A percentile compares a stretch with the other conserved stretches of the same genome.
Evolutionary conservation across 2,888 invertebrate genomes (phyloP).

Genomic region (Phytoseiulus persimilis): DNA sequence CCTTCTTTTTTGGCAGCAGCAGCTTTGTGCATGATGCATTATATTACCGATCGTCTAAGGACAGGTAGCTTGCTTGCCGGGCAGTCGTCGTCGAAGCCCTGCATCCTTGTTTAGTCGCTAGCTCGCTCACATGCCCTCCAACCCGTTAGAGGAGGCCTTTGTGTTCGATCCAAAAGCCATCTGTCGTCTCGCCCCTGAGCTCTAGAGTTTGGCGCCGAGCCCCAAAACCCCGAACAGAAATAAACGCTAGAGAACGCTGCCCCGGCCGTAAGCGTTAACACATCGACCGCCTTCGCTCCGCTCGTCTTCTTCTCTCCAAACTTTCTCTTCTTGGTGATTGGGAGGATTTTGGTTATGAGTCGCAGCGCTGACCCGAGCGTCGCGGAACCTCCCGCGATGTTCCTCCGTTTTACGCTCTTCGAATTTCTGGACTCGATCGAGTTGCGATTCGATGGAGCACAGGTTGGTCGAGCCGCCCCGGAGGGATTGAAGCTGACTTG

Average conservation of each 20-base stretch:
- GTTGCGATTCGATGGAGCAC: too few species aligned
- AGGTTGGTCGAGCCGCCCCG: too few species aligned
- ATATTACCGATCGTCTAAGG: background rate
- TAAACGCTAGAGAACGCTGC: background rate
- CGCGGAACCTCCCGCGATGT: background rate
- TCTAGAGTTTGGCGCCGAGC: background rate
- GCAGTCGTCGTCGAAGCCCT: background rate
- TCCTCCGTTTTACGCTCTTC: background rate
- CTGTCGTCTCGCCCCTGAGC: conserved; percentile 5
- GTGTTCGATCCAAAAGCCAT: background rate
- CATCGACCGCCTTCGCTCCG: background rate
- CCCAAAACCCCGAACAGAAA: background rate
- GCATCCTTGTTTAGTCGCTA: background rate
- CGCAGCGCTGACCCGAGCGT: too few species aligned
- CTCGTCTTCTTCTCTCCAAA: background rate
- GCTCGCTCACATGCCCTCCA: conserved; percentile 5
- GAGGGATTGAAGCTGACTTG: too few species aligned
- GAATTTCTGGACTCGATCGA: background rate
- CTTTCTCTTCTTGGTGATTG: background rate
- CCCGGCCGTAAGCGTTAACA: background rate
- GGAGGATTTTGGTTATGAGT: too few species aligned
- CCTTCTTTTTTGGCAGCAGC: background rate
- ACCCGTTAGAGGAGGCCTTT: conserved; percentile 5
- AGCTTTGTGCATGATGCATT: background rate
- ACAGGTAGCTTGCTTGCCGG: background rate